These are phyloP conservation scores for Onchidella celtica DNA, from an alignment of 2,888 invertebrate species.

Conservation along the genomic window DNA sequence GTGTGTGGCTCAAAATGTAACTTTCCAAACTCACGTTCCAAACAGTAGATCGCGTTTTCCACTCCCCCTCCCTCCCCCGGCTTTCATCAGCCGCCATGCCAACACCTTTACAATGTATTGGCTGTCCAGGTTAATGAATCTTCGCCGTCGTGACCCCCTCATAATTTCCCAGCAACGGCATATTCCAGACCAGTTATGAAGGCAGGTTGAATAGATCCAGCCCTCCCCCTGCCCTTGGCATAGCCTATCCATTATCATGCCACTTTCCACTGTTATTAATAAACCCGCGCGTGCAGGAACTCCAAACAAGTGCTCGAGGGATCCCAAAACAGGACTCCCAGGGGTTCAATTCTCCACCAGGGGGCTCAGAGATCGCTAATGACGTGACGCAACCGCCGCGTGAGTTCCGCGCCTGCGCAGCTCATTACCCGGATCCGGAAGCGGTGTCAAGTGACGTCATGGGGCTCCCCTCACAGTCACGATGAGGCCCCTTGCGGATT, in stretches of 20 bases:
- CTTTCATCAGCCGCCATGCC: too few species aligned
- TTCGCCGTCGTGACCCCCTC: too few species aligned
- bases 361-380: slow-evolving; percentile 8
- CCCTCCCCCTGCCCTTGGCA: neutral
- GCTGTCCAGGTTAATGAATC: too few species aligned
- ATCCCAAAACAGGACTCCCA: neutral
- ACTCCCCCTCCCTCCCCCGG: too few species aligned
- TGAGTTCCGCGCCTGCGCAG: slow-evolving; percentile 30
- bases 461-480: neutral
- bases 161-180: neutral
- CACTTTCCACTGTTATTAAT: slow-evolving; percentile 22
- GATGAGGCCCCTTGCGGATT: neutral
- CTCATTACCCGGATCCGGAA: slow-evolving; percentile 26
- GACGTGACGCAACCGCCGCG: slow-evolving; percentile 14
- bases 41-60: too few species aligned
- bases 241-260: neutral
- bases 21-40: too few species aligned
- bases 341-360: slow-evolving; percentile 11
- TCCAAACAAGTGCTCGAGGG: neutral
- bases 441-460: slow-evolving; percentile 44
- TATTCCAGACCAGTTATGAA: neutral
- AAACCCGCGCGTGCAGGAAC: neutral
- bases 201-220: neutral
- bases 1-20: too few species aligned
- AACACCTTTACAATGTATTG: too few species aligned